Percentiles rank a stretch among this genome's conserved stretches.
Conservation (phyloP, 92 coral and sea anemone genomes). For the Palythoa heliodiscus region DNA sequence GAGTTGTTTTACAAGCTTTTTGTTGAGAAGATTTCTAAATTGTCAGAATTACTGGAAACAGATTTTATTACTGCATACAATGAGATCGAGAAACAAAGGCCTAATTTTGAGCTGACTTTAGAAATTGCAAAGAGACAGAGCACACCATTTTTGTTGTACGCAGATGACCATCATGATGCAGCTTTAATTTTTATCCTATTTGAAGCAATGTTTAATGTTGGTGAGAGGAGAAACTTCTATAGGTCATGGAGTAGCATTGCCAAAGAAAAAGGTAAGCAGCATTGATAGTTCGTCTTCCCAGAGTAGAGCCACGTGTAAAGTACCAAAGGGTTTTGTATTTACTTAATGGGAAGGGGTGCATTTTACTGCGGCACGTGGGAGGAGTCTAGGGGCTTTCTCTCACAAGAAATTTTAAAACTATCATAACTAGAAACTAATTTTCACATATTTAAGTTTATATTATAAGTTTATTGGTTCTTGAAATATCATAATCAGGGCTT, state of each 20-base stretch:
- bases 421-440: too few species aligned
- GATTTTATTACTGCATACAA: slow-evolving; percentile 54
- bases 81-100: slow-evolving; percentile 42
- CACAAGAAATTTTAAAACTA: too few species aligned
- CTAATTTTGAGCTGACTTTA: slow-evolving; percentile 65
- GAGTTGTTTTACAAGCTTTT: slow-evolving; percentile 58
- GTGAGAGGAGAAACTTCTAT: slow-evolving; percentile 51
- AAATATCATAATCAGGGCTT: too few species aligned
- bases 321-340: too few species aligned
- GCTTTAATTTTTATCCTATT: slow-evolving; percentile 58
- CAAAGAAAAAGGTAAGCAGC: slow-evolving; percentile 37
- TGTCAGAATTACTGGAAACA: slow-evolving; percentile 53
- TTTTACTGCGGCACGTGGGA: too few species aligned
- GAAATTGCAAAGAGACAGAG: slow-evolving; percentile 50
- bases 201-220: slow-evolving; percentile 56
- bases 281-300: too few species aligned
- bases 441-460: too few species aligned
- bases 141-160: slow-evolving; percentile 51
- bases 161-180: slow-evolving; percentile 52
- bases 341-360: too few species aligned
- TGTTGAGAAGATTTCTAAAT: slow-evolving; percentile 46
- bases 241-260: slow-evolving; percentile 57
- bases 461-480: too few species aligned
- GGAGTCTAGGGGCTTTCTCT: too few species aligned
- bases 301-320: too few species aligned